A percentile compares a stretch with the other conserved stretches of the same genome.
Evolutionary conservation across 1,140 invertebrate genomes (phyloP).

Genomic region (Drosophila pandora): DNA sequence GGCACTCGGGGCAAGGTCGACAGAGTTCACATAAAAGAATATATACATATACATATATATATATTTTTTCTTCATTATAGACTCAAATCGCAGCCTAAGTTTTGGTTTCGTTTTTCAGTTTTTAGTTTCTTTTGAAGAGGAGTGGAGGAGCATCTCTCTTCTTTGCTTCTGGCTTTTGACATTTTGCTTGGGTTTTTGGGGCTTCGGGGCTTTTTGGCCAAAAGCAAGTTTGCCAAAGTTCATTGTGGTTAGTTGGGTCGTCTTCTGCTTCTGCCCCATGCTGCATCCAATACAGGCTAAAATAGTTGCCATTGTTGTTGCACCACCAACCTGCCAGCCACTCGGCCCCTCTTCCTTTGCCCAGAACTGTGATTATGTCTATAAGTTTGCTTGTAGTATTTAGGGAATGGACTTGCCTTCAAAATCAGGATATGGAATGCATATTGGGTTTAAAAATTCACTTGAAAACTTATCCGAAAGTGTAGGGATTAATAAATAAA

Average conservation of each 20-base stretch:
- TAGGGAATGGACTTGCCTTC: background rate
- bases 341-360: background rate
- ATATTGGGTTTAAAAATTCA: too few species aligned
- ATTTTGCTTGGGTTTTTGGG: conserved; percentile 29
- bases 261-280: conserved; percentile 11
- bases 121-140: background rate
- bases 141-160: conserved; percentile 1
- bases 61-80: background rate
- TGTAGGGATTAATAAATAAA: too few species aligned
- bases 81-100: conserved; percentile 3
- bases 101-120: conserved; percentile 5
- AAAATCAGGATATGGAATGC: background rate
- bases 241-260: conserved; percentile 40
- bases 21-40: conserved; percentile 4
- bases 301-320: conserved; percentile 33
- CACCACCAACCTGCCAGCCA: background rate
- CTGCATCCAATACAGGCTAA: conserved; percentile 16
- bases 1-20: conserved; percentile 36
- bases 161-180: conserved; percentile 54
- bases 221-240: conserved; percentile 62
- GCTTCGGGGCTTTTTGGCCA: conserved; percentile 11
- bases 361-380: conserved; percentile 57
- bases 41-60: background rate
- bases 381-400: conserved; percentile 39
- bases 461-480: too few species aligned